Evolutionary conservation across 2,113 vertebrate genomes (phyloP), one percentile per base, ranked within the genome.

Genomic region (Otocyon megalotis): DNA sequence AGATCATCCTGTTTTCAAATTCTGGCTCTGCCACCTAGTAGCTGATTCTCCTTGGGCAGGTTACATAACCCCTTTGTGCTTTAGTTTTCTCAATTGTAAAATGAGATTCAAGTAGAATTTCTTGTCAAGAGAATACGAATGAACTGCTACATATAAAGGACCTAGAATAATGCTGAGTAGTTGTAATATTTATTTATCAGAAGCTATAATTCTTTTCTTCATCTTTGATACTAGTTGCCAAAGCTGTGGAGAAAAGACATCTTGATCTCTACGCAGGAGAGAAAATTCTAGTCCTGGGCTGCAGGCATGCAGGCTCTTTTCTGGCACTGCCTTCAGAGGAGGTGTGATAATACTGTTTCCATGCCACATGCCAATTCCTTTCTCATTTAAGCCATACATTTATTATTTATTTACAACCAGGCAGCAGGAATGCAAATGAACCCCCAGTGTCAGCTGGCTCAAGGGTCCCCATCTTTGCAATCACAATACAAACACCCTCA

Each of bases 1-100:
- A 92, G 54, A 62, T 35, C 56, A 79, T n/a, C 22, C n/a, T 6
- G 16, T 90, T 90, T 96, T 84, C 76, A 85, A 79, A 79, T 74
- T 86, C 56, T 53, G 26, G 3, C 9, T 93, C 48, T 54, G 56
- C 63, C 48, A 20, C 50, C 50, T 30, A 60, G 1, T 53, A 48
- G 16, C 62, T 80, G 2, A 71, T 91, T 93, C n/a, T 56, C 35
- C 65, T 30, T 50, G 26, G 93, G 32, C 22, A 93, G 85, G 43
- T 81, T 77, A 84, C 9, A 17, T 50, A 82, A 74, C 19, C 13
- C 53, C 37, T 54, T 53, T 24, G 2, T 81, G 71, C 88, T 43
- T 95, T n/a, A 9, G 60, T 94, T 89, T 95, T 72, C 80, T 89
- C 58, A 60, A 13, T 48, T 94, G 17, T 54, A 93, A 93, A 88